Conservation (phyloP, 2,113 vertebrate genomes). For the Pimephales promelas region DNA sequence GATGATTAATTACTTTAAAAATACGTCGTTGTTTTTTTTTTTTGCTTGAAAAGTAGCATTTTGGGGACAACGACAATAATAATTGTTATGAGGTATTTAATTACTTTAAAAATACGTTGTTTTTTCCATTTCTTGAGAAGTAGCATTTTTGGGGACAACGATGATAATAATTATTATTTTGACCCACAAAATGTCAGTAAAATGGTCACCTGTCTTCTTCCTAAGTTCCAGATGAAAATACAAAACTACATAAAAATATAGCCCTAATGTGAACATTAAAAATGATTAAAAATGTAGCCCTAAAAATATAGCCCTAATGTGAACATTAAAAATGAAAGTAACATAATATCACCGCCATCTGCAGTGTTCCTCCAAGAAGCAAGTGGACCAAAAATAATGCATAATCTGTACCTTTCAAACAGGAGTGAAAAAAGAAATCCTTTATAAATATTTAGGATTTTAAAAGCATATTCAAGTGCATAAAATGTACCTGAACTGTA, state of each 20-base stretch:
- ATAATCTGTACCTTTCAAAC: neutral
- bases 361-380: neutral
- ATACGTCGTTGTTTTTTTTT: no score
- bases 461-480: constrained; percentile 29
- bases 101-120: no score
- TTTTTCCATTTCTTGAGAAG: no score
- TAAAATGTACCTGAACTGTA: constrained; percentile 15
- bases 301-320: no score
- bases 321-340: neutral
- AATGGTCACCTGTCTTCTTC: neutral
- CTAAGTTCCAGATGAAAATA: neutral
- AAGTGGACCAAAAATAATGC: constrained; percentile 22
- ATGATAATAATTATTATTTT: neutral
- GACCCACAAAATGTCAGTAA: neutral
- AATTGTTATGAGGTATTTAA: neutral
- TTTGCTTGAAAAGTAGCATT: no score
- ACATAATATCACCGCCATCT: neutral
- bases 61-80: neutral
- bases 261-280: neutral
- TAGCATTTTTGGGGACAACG: no score
- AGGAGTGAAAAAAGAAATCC: constrained; percentile 11
- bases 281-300: neutral
- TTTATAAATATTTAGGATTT: constrained; percentile 31
- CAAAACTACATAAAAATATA: neutral
- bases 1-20: no score